phyloP scores from a whole-genome alignment of 1,140 invertebrate species.

The Homarus americanus region DNA sequence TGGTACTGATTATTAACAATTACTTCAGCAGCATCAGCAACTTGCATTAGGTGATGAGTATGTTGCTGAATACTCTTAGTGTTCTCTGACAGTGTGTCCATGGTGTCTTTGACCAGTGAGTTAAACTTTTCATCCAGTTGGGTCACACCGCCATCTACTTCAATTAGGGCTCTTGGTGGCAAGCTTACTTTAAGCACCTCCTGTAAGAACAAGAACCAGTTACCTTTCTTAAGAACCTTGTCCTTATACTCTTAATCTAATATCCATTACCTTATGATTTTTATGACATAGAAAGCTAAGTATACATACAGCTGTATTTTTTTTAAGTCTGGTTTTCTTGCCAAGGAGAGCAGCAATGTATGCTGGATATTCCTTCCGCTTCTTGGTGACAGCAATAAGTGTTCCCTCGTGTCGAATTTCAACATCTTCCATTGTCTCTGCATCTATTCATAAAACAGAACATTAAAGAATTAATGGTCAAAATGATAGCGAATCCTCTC shows the following conservation, averaged over 20 bases:
- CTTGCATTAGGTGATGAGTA: neutral
- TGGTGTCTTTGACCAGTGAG: neutral
- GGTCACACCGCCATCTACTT: neutral
- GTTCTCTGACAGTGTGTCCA: neutral
- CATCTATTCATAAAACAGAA: neutral
- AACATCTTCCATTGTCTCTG: slow-evolving; percentile 26
- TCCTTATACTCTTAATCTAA: neutral
- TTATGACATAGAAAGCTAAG: neutral
- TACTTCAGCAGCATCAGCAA: neutral
- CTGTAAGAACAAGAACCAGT: neutral
- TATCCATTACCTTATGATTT: neutral
- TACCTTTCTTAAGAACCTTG: neutral
- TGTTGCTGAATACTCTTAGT: neutral
- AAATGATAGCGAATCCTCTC: too few relatives aligned
- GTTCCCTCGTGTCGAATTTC: slow-evolving; percentile 59
- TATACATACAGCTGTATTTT: slow-evolving; percentile 22
- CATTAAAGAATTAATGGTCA: neutral
- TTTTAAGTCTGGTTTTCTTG: slow-evolving; percentile 44
- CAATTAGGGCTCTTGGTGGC: neutral
- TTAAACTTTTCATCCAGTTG: neutral
- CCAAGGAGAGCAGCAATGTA: slow-evolving; percentile 28
- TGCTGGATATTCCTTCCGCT: slow-evolving; percentile 45
- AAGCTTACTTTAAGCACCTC: slow-evolving; percentile 9
- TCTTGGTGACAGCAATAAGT: slow-evolving; percentile 53
- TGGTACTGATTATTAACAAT: neutral